A percentile compares a stretch with the other conserved stretches of the same genome.
phyloP scores from a whole-genome alignment of 1,140 invertebrate genomes.

The Danaus melanippus region DNA sequence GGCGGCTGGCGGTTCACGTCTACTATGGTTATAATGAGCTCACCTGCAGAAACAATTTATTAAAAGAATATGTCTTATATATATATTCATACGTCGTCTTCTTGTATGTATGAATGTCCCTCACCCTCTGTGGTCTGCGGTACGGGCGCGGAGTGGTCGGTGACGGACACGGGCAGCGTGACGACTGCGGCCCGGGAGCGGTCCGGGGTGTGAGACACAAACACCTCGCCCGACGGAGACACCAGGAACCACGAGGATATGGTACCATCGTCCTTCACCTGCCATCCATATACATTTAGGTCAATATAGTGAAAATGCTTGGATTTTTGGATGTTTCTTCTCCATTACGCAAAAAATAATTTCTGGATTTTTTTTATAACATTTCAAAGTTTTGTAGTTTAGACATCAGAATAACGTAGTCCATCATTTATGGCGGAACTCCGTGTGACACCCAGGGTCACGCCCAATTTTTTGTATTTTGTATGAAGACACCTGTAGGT shows the following conservation, averaged over 20 bases:
- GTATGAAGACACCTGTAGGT: no score
- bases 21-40: conserved; percentile 88
- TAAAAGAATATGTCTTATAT: background rate
- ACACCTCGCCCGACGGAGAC: conserved; percentile 78
- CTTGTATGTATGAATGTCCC: no score
- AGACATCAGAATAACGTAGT: no score
- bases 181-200: conserved; percentile 82
- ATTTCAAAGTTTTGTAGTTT: no score
- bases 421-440: no score
- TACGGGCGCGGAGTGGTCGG: conserved; percentile 83
- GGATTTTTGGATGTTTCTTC: no score
- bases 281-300: background rate
- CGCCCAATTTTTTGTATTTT: no score
- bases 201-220: conserved; percentile 77
- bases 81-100: no score
- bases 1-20: conserved; percentile 82
- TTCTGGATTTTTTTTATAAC: no score
- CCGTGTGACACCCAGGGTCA: no score
- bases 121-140: conserved; percentile 84
- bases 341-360: no score
- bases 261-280: conserved; percentile 66
- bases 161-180: conserved; percentile 84
- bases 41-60: conserved; percentile 70
- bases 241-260: conserved; percentile 83
- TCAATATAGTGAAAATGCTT: no score